phyloP scores from a whole-genome alignment of 1,140 invertebrate species.

The Orchestia grillus region DNA sequence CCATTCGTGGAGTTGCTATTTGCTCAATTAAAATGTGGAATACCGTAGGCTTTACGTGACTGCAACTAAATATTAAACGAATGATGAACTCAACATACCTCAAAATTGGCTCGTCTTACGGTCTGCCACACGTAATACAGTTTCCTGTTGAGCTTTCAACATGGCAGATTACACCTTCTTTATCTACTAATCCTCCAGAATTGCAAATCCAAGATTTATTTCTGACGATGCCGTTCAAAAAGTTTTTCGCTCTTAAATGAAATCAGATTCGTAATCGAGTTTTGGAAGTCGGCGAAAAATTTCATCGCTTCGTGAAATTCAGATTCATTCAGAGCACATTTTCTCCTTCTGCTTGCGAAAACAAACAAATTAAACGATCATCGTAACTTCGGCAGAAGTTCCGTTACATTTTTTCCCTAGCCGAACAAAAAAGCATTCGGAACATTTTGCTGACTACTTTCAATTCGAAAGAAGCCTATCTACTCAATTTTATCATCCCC shows the following conservation, averaged over 20 bases:
- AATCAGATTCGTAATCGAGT: not conserved
- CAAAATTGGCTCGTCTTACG: too few relatives aligned
- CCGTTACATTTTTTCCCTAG: not conserved
- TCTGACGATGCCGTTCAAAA: not conserved
- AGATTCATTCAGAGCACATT: not conserved
- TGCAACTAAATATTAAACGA: too few relatives aligned
- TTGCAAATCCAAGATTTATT: not conserved
- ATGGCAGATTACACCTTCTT: not conserved
- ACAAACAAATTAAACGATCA: not conserved
- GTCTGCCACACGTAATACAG: too few relatives aligned
- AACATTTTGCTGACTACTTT: not conserved
- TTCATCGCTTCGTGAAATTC: not conserved
- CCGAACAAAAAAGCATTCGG: not conserved
- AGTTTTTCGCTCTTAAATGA: not conserved
- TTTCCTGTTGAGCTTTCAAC: too few relatives aligned
- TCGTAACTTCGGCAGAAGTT: not conserved
- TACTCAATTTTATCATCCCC: not conserved
- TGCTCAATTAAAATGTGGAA: too few relatives aligned
- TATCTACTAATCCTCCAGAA: not conserved
- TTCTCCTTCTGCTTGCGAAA: not conserved
- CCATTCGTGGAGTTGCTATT: too few relatives aligned
- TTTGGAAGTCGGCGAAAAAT: not conserved
- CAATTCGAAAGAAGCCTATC: not conserved
- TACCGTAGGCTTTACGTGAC: too few relatives aligned
- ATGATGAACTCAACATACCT: too few relatives aligned